Conservation (phyloP, 1,140 invertebrate genomes). For the Ceratitis capitata region DNA sequence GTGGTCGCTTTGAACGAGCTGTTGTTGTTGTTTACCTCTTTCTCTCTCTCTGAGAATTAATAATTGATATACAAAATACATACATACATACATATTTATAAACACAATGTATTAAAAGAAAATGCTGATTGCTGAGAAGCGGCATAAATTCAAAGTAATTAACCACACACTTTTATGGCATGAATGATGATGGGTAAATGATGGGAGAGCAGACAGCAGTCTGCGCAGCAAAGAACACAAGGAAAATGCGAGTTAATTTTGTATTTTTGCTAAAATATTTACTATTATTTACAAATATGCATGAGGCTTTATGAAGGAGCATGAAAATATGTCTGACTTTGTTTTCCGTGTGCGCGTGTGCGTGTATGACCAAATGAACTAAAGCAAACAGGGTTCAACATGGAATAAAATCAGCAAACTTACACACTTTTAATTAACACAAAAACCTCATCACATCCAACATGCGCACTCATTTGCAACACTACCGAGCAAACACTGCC, state of each 20-base stretch:
- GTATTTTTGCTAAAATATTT: not conserved
- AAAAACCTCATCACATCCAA: not conserved
- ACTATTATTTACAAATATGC: not conserved
- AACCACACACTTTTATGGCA: not conserved
- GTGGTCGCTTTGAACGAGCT: not conserved
- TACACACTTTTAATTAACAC: constrained; percentile 4
- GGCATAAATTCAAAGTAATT: not conserved
- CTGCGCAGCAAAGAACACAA: not conserved
- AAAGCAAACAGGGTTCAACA: not conserved
- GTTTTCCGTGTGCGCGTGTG: not conserved
- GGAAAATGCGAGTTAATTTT: not conserved
- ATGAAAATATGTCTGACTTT: too few relatives aligned
- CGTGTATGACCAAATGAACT: not conserved
- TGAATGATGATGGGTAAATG: not conserved
- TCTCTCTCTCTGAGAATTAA: not conserved
- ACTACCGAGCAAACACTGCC: not conserved
- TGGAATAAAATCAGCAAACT: not conserved
- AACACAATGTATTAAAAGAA: not conserved
- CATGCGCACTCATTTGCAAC: not conserved
- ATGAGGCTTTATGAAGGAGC: too few relatives aligned
- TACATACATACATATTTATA: not conserved
- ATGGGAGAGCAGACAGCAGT: too few relatives aligned
- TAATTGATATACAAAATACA: not conserved
- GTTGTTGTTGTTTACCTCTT: not conserved
- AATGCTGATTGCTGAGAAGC: not conserved